phyloP scores from a whole-genome alignment of 2,797 vertebrate genomes.

The Chlorospingus flavigularis region DNA sequence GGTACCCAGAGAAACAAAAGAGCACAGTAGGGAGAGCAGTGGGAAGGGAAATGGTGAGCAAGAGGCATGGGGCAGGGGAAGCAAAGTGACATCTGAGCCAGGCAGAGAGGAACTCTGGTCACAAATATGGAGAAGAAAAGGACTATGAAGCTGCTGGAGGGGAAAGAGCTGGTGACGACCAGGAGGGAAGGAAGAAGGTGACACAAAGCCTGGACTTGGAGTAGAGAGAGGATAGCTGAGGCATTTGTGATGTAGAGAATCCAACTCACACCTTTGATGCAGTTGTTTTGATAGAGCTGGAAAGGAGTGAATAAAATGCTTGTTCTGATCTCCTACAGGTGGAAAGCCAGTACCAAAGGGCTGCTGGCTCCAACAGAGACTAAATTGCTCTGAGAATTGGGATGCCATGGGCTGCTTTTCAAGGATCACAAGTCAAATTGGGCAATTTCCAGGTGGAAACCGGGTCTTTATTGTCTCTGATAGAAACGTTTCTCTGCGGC shows the following conservation, averaged over 20 bases:
- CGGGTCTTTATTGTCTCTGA: constrained; percentile 64
- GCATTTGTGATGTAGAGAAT: background rate
- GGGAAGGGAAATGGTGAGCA: background rate
- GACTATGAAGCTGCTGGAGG: background rate
- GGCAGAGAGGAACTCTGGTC: background rate
- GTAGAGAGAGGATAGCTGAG: background rate
- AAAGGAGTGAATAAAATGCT: background rate
- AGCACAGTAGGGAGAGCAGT: background rate
- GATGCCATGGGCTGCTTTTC: constrained; percentile 17
- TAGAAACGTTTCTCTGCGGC: constrained; percentile 62
- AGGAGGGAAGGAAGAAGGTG: background rate
- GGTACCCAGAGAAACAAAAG: background rate
- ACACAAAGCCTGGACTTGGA: background rate
- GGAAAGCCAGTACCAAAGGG: background rate
- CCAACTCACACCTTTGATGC: constrained; percentile 15
- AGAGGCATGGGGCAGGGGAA: background rate
- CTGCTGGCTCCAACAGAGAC: constrained; percentile 43
- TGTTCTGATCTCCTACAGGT: constrained; percentile 16
- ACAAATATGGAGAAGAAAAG: background rate
- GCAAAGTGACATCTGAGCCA: background rate
- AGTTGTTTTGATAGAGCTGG: background rate
- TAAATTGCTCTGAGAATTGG: constrained; percentile 63
- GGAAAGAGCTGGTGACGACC: background rate
- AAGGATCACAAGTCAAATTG: constrained; percentile 55
- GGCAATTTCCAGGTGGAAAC: constrained; percentile 70